A percentile compares a stretch with the other conserved stretches of the same genome.
phyloP scores from a whole-genome alignment of 2,113 vertebrate genomes.

The Dicentrarchus labrax region DNA sequence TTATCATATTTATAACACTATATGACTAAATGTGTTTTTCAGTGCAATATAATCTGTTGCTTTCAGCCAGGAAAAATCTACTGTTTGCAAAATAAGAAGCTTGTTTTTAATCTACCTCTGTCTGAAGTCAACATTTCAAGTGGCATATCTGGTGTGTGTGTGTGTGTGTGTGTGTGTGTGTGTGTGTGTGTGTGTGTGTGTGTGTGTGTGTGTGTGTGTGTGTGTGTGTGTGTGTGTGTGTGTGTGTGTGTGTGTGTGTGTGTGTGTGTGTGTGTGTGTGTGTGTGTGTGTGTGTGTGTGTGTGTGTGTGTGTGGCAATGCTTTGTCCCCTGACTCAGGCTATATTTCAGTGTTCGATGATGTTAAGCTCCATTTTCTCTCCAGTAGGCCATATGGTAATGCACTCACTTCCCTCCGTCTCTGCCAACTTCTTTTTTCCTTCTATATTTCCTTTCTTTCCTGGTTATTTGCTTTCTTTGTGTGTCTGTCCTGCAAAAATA shows the following conservation, averaged over 20 bases:
- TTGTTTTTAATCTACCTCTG: neutral
- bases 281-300: neutral
- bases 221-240: neutral
- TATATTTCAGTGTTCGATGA: slow-evolving; percentile 34
- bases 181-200: neutral
- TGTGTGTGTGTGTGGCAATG: neutral
- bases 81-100: neutral
- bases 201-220: neutral
- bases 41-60: too few species aligned
- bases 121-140: neutral
- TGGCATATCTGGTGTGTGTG: neutral
- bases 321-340: slow-evolving; percentile 12
- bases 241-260: neutral
- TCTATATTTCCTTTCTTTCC: slow-evolving; percentile 2
- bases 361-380: slow-evolving; percentile 1
- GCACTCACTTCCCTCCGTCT: slow-evolving; percentile 25
- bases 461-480: slow-evolving; percentile 31
- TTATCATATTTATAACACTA: too few species aligned
- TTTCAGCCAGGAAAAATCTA: neutral
- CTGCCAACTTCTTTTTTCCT: neutral
- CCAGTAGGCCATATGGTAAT: slow-evolving; percentile 53
- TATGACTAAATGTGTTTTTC: too few species aligned
- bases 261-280: neutral
- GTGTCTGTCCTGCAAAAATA: slow-evolving; percentile 6
- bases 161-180: neutral